Base-by-base conservation (phyloP, 92 coral and sea anemone species). In the Virgularia gustaviana region DNA sequence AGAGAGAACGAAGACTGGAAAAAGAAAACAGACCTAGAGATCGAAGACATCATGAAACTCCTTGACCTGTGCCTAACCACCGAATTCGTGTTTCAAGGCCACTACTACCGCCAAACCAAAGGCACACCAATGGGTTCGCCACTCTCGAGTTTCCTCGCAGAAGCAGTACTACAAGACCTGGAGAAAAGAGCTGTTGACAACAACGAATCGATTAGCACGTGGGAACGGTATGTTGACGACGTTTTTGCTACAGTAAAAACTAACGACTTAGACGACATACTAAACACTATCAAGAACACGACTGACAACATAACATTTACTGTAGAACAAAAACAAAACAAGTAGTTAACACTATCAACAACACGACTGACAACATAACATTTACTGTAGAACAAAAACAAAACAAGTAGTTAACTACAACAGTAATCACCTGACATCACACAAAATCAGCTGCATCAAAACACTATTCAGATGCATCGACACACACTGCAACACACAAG, bases 41-140 rank as follows among this genome's bases (percentile, higher is more conserved):
- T 41, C 41, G 1, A 42, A 18, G 8, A 42, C 72, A 65, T 65
- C 16, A 53, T 65, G 9, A 56, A 65, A 23, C 56, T 41, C 2
- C 64, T 27, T 24, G n/a, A 71, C 36, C 55, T 72, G 0, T 72
- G 78, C 51, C 68, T 72, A 6, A 35, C 78, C 16, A 71, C 77
- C 6, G 77, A 71, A 42, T 71, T 71, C 35, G 22, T 44, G 2
- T 63, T 71, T 29, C 47, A 71, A 52, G 63, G 45, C 49, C n/a
- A 18, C n/a, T 71, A 34, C 52, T 52, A 54, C 77, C 24, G 65
- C 23, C 73, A 66, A 38, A 71, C 63, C 13, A 34, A 13, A 19
- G 77, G 77, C 24, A 71, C 77, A 6, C 77, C 77, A 13, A 71
- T 71, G 77, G 65, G 77, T 4, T 71, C 77, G 8, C 65, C 51